phyloP scores from a whole-genome alignment of 2,113 vertebrate genomes.

The Mellivora capensis region DNA sequence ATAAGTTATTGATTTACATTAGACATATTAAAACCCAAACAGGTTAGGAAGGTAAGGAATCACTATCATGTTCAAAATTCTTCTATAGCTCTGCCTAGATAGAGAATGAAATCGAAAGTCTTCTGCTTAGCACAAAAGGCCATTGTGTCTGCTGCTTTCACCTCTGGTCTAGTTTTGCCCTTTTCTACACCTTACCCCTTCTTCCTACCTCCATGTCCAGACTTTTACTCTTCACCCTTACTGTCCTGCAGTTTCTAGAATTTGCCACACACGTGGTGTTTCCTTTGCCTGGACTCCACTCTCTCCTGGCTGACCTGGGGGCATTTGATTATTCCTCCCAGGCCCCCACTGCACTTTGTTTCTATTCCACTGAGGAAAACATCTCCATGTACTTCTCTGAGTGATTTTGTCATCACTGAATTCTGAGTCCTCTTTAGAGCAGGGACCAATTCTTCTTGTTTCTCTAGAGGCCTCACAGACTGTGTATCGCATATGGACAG shows the following conservation, averaged over 20 bases:
- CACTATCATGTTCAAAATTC: neutral
- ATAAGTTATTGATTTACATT: neutral
- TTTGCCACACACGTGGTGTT: neutral
- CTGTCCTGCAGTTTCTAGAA: neutral
- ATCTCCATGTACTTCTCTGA: neutral
- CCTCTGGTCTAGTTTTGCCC: neutral
- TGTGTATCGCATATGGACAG: neutral
- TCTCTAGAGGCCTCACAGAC: neutral
- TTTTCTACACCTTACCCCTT: neutral
- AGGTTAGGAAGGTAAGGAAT: neutral
- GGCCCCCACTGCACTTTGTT: neutral
- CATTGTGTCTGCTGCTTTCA: neutral
- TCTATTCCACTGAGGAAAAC: neutral
- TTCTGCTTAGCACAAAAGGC: neutral
- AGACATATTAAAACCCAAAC: neutral
- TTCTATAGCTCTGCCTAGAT: neutral
- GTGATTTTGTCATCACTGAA: neutral
- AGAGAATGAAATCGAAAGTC: neutral
- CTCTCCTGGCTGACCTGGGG: neutral
- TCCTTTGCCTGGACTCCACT: neutral
- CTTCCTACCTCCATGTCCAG: fast-evolving
- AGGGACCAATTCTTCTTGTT: neutral
- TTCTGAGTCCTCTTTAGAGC: neutral
- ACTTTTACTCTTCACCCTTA: neutral
- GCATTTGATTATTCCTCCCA: neutral